These are phyloP conservation scores for Enoplosus armatus DNA, from an alignment of 2,797 vertebrate species.

Conservation along the genomic window DNA sequence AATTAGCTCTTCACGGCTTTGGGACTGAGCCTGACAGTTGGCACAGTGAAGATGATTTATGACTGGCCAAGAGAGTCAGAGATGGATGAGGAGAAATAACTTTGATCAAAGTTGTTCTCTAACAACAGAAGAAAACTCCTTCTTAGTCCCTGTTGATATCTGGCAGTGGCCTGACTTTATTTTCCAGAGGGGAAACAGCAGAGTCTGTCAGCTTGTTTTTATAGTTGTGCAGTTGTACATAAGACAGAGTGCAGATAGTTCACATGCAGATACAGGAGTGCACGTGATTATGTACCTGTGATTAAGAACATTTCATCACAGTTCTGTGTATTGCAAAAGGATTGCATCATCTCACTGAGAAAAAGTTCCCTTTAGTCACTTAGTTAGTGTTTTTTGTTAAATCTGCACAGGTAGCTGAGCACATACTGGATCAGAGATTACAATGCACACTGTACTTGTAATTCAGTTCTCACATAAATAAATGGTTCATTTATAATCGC, in stretches of 20 bases:
- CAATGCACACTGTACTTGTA: background rate
- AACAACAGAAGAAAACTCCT: constrained; percentile 73
- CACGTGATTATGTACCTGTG: constrained; percentile 8
- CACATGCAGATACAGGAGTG: constrained; percentile 11
- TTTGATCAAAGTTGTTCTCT: constrained; percentile 84
- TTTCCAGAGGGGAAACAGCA: constrained; percentile 49
- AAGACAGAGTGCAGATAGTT: constrained; percentile 23
- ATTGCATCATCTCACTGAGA: constrained; percentile 2
- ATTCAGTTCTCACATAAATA: background rate
- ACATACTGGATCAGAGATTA: background rate
- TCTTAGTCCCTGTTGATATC: constrained; percentile 68
- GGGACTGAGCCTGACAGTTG: constrained; percentile 82
- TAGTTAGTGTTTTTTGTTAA: background rate
- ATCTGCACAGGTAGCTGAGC: background rate
- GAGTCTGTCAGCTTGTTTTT: constrained; percentile 45
- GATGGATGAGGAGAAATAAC: constrained; percentile 85
- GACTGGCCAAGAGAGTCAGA: constrained; percentile 82
- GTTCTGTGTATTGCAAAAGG: background rate
- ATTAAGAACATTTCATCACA: constrained; percentile 6
- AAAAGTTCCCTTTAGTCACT: background rate
- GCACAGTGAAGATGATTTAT: constrained; percentile 85
- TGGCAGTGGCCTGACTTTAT: constrained; percentile 65
- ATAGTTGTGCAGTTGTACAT: background rate
- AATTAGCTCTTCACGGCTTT: constrained; percentile 79
- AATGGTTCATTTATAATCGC: background rate